These are phyloP conservation scores for Neoscelio sp. DNA, from an alignment of 2,888 invertebrate species.

Conservation along the genomic window DNA sequence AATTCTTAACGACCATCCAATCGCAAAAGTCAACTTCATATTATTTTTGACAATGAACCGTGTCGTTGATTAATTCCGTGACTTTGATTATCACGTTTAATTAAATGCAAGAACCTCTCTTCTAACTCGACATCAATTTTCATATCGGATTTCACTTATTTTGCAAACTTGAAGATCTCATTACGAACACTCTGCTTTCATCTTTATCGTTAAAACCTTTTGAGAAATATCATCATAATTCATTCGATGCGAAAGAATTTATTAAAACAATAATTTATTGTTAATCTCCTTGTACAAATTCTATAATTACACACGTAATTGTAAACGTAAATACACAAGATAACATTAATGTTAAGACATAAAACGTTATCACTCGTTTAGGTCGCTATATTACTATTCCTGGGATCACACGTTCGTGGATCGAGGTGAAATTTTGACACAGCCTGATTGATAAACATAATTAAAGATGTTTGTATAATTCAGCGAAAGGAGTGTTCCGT, in stretches of 20 bases:
- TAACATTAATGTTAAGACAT: too few species aligned
- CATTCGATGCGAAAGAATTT: too few species aligned
- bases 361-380: too few species aligned
- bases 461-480: too few species aligned
- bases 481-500: background rate
- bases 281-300: too few species aligned
- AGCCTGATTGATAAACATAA: too few species aligned
- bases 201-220: slow-evolving; percentile 25
- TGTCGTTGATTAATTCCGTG: slow-evolving; percentile 17
- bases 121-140: slow-evolving; percentile 37
- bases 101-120: slow-evolving; percentile 38
- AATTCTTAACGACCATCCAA: slow-evolving; percentile 2
- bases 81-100: slow-evolving; percentile 25
- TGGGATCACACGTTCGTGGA: too few species aligned
- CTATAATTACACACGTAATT: too few species aligned
- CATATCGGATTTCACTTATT: slow-evolving; percentile 55
- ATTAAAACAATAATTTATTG: background rate
- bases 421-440: too few species aligned
- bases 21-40: slow-evolving; percentile 11
- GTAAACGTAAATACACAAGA: too few species aligned
- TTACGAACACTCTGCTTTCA: slow-evolving; percentile 19
- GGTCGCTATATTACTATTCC: too few species aligned
- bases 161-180: slow-evolving; percentile 35
- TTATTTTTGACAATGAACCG: slow-evolving; percentile 26
- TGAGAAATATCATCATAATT: background rate